Evolutionary conservation across 2,797 vertebrate species (phyloP).

Genomic region (Eulemur rubriventer): DNA sequence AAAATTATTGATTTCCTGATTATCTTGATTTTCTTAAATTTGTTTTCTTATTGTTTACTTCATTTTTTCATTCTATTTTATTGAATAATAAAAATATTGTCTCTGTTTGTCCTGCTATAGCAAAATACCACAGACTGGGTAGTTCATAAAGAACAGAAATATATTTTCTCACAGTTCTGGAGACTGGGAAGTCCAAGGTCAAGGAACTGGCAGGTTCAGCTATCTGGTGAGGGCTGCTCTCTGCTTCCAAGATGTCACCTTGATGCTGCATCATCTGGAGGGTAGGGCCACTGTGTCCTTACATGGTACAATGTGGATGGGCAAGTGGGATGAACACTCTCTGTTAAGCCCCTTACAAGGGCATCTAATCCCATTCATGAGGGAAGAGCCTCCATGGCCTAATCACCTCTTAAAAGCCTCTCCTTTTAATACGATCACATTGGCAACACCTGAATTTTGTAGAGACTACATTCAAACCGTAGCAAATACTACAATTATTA

Average conservation of each 20-base stretch:
- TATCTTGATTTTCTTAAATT: slow-evolving; percentile 1
- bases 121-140: not conserved
- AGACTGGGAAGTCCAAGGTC: not conserved
- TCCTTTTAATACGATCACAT: not conserved
- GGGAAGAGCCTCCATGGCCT: not conserved
- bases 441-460: not conserved
- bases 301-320: not conserved
- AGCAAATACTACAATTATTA: not conserved
- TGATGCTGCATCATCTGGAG: not conserved
- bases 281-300: not conserved
- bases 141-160: not conserved
- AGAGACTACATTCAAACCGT: too few species aligned
- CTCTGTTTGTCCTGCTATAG: not conserved
- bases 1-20: not conserved
- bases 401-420: not conserved
- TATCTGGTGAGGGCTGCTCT: not conserved
- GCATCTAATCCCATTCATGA: not conserved
- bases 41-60: not conserved
- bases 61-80: not conserved
- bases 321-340: not conserved
- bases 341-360: too few species aligned
- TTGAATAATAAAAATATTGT: not conserved
- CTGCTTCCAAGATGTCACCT: not conserved
- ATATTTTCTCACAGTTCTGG: not conserved
- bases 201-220: not conserved